A percentile compares a stretch with the other conserved stretches of the same genome.
Evolutionary conservation across 1,140 invertebrate species (phyloP).

Genomic region (Aphelenchoides avenae): DNA sequence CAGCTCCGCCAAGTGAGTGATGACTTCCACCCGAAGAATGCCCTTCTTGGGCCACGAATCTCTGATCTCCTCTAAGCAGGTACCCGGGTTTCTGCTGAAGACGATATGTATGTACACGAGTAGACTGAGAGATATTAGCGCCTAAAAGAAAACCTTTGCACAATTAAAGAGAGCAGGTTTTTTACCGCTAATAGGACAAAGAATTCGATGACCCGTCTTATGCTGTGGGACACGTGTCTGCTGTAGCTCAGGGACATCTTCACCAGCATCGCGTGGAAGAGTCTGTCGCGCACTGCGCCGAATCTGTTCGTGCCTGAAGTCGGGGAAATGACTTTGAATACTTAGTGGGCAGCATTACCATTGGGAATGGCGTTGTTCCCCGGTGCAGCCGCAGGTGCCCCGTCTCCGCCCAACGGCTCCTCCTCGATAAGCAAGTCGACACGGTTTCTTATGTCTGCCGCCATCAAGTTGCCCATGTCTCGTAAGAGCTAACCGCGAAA

Average conservation of each 20-base stretch:
- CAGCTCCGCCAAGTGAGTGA: conserved; percentile 65
- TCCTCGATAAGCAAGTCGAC: no score
- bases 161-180: conserved; percentile 6
- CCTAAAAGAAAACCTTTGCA: conserved; percentile 64
- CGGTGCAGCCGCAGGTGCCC: no score
- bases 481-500: no score
- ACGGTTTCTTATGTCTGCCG: no score
- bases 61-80: conserved; percentile 83
- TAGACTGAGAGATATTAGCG: conserved; percentile 79
- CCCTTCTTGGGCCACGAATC: conserved; percentile 89
- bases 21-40: conserved; percentile 89
- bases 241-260: conserved; percentile 83
- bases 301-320: no score
- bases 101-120: conserved; percentile 89
- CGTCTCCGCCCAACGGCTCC: no score
- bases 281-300: conserved; percentile 72
- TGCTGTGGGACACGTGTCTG: conserved; percentile 75
- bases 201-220: conserved; percentile 83
- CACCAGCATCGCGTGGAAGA: conserved; percentile 93
- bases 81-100: conserved; percentile 84
- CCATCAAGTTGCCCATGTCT: no score
- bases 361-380: no score
- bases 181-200: conserved; percentile 67
- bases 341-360: conserved; percentile 6
- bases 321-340: conserved; percentile 9